Evolutionary conservation across 1,140 invertebrate genomes (phyloP).

Genomic region (Steinernema khuongi): DNA sequence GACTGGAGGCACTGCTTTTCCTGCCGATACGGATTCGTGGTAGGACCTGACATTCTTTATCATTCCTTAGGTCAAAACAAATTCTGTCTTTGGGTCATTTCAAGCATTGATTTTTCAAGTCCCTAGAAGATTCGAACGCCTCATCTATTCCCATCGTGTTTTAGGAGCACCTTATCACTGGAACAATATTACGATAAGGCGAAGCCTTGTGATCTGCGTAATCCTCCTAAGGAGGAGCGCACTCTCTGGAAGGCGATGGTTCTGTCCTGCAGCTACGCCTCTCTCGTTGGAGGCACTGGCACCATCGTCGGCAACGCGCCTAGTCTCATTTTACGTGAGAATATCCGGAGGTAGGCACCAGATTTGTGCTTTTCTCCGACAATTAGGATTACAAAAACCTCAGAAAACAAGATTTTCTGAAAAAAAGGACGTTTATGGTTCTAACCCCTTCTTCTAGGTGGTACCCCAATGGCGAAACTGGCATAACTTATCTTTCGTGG

Average conservation of each 20-base stretch:
- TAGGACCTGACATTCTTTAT: too few species aligned
- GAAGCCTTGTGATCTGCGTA: neutral
- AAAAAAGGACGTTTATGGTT: too few species aligned
- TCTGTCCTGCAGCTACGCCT: slow-evolving; percentile 58
- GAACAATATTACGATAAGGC: neutral
- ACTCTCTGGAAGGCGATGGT: slow-evolving; percentile 56
- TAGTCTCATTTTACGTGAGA: slow-evolving; percentile 70
- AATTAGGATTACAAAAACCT: too few species aligned
- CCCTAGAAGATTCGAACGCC: too few species aligned
- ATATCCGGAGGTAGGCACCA: slow-evolving; percentile 49
- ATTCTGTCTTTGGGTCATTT: too few species aligned
- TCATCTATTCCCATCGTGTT: too few species aligned
- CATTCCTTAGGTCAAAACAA: too few species aligned
- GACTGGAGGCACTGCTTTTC: neutral
- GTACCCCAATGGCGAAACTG: slow-evolving; percentile 35
- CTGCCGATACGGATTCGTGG: neutral
- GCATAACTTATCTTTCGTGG: slow-evolving; percentile 42
- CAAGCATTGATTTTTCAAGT: too few species aligned
- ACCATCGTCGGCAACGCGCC: slow-evolving; percentile 60
- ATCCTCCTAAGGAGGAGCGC: neutral
- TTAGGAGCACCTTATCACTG: neutral
- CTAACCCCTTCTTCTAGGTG: slow-evolving; percentile 19
- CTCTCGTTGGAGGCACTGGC: slow-evolving; percentile 61
- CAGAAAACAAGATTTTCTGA: too few species aligned
- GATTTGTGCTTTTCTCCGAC: too few species aligned